These are phyloP conservation scores for Peromyscus leucopus DNA, from an alignment of 2,113 vertebrate species.

Conservation along the genomic window DNA sequence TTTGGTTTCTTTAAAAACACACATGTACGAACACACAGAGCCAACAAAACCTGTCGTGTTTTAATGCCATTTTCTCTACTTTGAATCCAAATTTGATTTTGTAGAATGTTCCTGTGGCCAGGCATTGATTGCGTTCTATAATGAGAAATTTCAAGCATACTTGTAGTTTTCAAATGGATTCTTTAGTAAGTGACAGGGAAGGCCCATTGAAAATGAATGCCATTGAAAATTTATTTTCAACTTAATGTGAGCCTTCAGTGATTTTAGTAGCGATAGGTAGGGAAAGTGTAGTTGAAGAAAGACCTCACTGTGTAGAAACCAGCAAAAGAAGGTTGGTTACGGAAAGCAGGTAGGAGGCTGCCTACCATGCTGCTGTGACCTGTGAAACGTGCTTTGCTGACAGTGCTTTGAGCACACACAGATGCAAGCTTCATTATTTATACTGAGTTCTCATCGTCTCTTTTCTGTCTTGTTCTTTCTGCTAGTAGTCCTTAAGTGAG, in stretches of 20 bases:
- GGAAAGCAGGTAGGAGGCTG: not conserved
- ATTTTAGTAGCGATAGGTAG: not conserved
- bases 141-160: conserved; percentile 3
- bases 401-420: not conserved
- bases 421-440: not conserved
- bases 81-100: not conserved
- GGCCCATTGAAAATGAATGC: conserved; percentile 3
- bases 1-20: conserved; percentile 28
- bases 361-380: not conserved
- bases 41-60: not conserved
- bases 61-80: conserved; percentile 46
- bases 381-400: not conserved
- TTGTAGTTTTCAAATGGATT: conserved; percentile 12
- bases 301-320: not conserved
- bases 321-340: not conserved
- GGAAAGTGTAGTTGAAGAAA: not conserved
- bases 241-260: conserved; percentile 35
- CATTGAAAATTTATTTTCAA: conserved; percentile 30
- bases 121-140: not conserved
- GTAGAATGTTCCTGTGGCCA: conserved; percentile 28
- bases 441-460: not conserved
- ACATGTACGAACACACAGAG: not conserved
- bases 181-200: not conserved
- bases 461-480: not conserved
- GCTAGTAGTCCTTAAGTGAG: not conserved